These are phyloP conservation scores for Ophraella communa DNA, from an alignment of 2,888 invertebrate genomes.

Conservation along the genomic window DNA sequence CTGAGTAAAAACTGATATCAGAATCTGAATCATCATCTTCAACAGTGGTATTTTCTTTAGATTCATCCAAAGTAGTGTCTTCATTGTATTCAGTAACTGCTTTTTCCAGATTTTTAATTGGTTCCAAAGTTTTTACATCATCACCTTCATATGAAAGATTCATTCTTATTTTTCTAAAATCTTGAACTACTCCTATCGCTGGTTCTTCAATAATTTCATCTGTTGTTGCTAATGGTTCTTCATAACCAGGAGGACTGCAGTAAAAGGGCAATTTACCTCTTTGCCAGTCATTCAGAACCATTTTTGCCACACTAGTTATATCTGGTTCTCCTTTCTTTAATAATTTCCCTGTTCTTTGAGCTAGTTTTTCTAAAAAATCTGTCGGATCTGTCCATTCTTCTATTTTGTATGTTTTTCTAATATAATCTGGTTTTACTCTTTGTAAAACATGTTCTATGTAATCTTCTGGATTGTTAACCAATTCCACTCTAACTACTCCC, in stretches of 20 bases:
- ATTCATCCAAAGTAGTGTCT: constrained; percentile 57
- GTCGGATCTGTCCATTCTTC: constrained; percentile 79
- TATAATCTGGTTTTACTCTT: constrained; percentile 87
- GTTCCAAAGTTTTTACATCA: constrained; percentile 68
- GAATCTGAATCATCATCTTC: constrained; percentile 62
- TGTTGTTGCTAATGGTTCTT: constrained; percentile 66
- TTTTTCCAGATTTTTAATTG: constrained; percentile 51
- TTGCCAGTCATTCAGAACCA: constrained; percentile 99
- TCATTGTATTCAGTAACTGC: constrained; percentile 51
- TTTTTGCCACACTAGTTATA: constrained; percentile 83
- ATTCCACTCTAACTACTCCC: constrained; percentile 96
- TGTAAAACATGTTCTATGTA: constrained; percentile 87
- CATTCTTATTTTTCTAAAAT: constrained; percentile 82
- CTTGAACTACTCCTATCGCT: constrained; percentile 72
- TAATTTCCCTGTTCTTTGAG: constrained; percentile 85
- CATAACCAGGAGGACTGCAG: constrained; percentile 84
- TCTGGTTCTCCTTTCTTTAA: constrained; percentile 98
- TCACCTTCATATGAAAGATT: constrained; percentile 59
- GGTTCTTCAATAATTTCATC: constrained; percentile 47
- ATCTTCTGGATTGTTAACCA: constrained; percentile 93
- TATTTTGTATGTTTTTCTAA: constrained; percentile 89
- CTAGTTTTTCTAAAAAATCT: constrained; percentile 92
- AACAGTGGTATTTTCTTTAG: constrained; percentile 37
- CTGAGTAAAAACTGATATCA: constrained; percentile 73
- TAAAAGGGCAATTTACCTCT: constrained; percentile 96